Evolutionary conservation across 2,113 vertebrate species (phyloP).

Genomic region (Sardina pilchardus): DNA sequence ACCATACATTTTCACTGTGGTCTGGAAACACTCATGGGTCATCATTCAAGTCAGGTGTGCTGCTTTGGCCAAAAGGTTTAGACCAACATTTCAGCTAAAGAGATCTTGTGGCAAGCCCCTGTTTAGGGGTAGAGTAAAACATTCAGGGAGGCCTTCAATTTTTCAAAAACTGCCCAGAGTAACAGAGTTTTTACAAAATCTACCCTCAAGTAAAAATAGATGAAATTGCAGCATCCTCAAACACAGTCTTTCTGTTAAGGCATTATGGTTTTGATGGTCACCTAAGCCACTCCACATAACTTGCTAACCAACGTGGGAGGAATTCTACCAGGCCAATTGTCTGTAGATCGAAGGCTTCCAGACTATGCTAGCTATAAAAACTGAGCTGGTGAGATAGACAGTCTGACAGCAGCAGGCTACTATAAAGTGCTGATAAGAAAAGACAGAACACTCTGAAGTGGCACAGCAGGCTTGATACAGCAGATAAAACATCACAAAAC

Average conservation of each 20-base stretch:
- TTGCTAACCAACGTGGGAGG: too few relatives aligned
- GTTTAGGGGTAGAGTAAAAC: background rate
- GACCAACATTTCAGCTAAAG: background rate
- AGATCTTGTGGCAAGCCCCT: background rate
- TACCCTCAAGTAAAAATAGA: background rate
- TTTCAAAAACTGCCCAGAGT: background rate
- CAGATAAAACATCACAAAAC: background rate
- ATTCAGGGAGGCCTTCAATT: background rate
- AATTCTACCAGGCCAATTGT: background rate
- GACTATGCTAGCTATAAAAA: background rate
- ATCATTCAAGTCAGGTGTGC: background rate
- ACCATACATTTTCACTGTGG: background rate
- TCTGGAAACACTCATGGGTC: background rate
- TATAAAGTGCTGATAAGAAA: constrained; percentile 16
- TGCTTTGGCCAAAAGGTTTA: background rate
- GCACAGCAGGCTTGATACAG: constrained; percentile 56
- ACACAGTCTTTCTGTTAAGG: background rate
- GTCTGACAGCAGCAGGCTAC: background rate
- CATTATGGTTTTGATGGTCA: background rate
- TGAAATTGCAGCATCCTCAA: background rate
- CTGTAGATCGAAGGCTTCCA: background rate
- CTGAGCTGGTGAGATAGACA: background rate
- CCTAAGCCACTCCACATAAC: background rate
- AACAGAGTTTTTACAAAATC: background rate
- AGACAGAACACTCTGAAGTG: constrained; percentile 18